phyloP scores from a whole-genome alignment of 2,888 invertebrate genomes.

The Drosophila fungiperda region DNA sequence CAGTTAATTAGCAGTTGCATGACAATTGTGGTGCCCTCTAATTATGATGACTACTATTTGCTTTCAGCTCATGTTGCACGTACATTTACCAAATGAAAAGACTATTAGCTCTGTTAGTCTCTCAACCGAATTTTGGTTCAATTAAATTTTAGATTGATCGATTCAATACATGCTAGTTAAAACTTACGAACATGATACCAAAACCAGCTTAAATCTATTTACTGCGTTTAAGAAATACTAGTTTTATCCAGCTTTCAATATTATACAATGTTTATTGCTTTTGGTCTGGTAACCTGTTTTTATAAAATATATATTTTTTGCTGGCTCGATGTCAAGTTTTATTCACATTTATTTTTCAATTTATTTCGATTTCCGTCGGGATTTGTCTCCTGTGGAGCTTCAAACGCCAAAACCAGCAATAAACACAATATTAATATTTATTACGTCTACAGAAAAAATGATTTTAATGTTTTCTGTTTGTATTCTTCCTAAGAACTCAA shows the following conservation, averaged over 20 bases:
- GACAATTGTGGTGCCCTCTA: conserved; percentile 17
- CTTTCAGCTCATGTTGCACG: background rate
- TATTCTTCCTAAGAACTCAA: background rate
- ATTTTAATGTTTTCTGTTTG: background rate
- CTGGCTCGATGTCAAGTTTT: background rate
- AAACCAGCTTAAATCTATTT: background rate
- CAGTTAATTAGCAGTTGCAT: conserved; percentile 57
- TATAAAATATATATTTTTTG: background rate
- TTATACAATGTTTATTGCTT: background rate
- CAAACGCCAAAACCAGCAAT: background rate
- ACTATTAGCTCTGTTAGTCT: background rate
- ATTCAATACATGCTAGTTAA: background rate
- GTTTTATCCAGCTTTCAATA: background rate
- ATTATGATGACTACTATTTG: conserved; percentile 17
- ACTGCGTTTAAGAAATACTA: background rate
- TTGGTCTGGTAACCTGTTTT: background rate
- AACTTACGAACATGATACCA: background rate
- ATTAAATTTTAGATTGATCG: background rate
- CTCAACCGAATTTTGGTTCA: background rate
- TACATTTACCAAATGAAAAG: background rate
- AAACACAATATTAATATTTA: background rate
- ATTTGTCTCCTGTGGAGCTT: background rate
- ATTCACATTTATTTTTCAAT: background rate
- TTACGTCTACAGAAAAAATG: background rate
- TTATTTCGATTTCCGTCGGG: background rate